Conservation (phyloP, 2,888 invertebrate species). For the Pycnomerus fuliginosus region DNA sequence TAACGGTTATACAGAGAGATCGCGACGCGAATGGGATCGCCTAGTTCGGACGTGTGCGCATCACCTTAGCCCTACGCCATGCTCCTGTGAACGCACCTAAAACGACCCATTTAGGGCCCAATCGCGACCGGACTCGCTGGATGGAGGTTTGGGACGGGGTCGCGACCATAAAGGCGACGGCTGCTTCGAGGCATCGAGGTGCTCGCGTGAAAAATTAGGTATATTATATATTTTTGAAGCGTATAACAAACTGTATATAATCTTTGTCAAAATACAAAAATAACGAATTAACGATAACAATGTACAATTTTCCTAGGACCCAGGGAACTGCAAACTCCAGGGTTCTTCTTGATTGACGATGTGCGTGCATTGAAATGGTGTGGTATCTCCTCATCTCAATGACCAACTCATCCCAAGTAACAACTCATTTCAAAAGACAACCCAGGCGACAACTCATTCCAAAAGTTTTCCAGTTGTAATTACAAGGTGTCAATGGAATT, state of each 20-base stretch:
- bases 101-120: slow-evolving; percentile 8
- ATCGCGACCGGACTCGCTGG: slow-evolving; percentile 28
- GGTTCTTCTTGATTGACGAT: too few species aligned
- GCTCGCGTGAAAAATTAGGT: slow-evolving; percentile 47
- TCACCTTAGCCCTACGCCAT: slow-evolving; percentile 41
- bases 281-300: slow-evolving; percentile 51
- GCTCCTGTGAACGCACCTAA: slow-evolving; percentile 50
- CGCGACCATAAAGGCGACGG: slow-evolving; percentile 31
- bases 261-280: slow-evolving; percentile 48
- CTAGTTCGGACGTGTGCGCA: slow-evolving; percentile 51
- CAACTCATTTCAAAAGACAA: too few species aligned
- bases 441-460: too few species aligned
- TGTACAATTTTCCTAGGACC: too few species aligned
- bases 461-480: too few species aligned
- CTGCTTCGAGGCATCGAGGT: slow-evolving; percentile 47
- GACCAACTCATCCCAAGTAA: too few species aligned
- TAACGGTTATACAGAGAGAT: slow-evolving; percentile 24
- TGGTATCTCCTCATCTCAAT: too few species aligned
- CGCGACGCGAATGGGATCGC: slow-evolving; percentile 45
- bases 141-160: slow-evolving; percentile 38
- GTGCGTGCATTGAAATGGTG: too few species aligned
- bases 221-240: slow-evolving; percentile 44
- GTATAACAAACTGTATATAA: slow-evolving; percentile 42
- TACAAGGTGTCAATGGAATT: too few species aligned
- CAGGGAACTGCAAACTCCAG: too few species aligned